Evolutionary conservation across 2,113 vertebrate genomes (phyloP).

Genomic region (Sinocyclocheilus maitianheensis): DNA sequence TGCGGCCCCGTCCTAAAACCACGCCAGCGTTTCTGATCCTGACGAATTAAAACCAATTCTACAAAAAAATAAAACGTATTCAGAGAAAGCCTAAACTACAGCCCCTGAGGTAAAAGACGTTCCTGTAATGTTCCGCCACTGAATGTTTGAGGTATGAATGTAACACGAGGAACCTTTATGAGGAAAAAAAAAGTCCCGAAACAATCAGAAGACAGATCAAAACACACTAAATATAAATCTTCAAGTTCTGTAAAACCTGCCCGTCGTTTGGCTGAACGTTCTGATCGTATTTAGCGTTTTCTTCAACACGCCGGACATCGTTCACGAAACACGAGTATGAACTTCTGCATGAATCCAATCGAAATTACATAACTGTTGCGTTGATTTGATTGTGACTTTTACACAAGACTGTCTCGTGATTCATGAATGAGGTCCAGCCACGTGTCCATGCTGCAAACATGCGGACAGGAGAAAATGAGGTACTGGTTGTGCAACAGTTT

Average conservation of each 20-base stretch:
- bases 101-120: conserved; percentile 76
- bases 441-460: conserved; percentile 36
- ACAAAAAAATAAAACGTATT: conserved; percentile 73
- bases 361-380: background rate
- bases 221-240: conserved; percentile 69
- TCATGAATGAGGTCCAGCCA: background rate
- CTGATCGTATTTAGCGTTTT: conserved; percentile 78
- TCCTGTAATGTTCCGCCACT: conserved; percentile 60
- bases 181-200: conserved; percentile 26
- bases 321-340: background rate
- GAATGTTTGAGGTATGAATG: conserved; percentile 75
- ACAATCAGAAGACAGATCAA: conserved; percentile 71
- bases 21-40: conserved; percentile 63
- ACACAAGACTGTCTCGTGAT: background rate
- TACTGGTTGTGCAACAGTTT: conserved; percentile 73
- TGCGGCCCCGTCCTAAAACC: background rate
- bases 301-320: background rate
- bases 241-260: conserved; percentile 79
- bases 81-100: conserved; percentile 72
- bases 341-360: background rate
- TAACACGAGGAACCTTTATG: background rate
- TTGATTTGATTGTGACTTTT: background rate
- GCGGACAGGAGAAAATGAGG: conserved; percentile 75
- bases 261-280: conserved; percentile 74
- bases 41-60: conserved; percentile 62